These are phyloP conservation scores for Pristionchus japonicus DNA, from an alignment of 2,888 invertebrate species.

Conservation along the genomic window DNA sequence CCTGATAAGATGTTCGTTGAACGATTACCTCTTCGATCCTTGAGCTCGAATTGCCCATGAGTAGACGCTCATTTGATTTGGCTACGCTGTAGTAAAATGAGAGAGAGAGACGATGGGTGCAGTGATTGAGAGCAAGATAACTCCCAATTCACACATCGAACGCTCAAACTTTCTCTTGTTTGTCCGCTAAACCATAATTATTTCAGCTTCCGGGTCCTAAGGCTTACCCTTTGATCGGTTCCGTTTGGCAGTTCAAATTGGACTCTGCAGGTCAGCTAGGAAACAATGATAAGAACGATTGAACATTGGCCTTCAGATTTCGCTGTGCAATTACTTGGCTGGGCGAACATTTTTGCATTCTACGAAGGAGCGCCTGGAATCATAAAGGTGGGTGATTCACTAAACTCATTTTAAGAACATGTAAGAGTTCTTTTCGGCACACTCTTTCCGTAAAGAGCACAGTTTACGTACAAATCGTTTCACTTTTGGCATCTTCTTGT, in stretches of 20 bases:
- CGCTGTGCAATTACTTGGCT: not conserved
- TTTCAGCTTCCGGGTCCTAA: constrained; percentile 20
- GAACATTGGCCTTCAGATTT: not conserved
- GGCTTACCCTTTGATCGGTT: constrained; percentile 32
- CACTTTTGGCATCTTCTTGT: too few species aligned
- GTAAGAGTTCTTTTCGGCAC: too few species aligned
- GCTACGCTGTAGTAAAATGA: not conserved
- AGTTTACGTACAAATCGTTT: too few species aligned
- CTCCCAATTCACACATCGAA: not conserved
- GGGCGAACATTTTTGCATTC: not conserved
- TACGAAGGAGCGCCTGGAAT: not conserved
- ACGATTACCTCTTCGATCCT: not conserved
- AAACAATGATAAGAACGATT: not conserved
- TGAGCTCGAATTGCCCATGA: not conserved
- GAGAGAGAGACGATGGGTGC: not conserved
- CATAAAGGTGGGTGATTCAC: not conserved
- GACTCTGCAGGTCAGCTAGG: not conserved
- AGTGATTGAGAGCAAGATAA: not conserved
- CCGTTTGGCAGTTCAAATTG: constrained; percentile 15
- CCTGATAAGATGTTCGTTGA: not conserved
- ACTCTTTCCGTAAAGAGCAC: too few species aligned
- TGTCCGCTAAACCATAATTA: not conserved
- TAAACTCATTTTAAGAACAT: too few species aligned
- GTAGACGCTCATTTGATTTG: not conserved
- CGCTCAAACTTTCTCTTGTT: not conserved